Evolutionary conservation across 2,888 invertebrate species (phyloP).

Genomic region (Erebia ligea): DNA sequence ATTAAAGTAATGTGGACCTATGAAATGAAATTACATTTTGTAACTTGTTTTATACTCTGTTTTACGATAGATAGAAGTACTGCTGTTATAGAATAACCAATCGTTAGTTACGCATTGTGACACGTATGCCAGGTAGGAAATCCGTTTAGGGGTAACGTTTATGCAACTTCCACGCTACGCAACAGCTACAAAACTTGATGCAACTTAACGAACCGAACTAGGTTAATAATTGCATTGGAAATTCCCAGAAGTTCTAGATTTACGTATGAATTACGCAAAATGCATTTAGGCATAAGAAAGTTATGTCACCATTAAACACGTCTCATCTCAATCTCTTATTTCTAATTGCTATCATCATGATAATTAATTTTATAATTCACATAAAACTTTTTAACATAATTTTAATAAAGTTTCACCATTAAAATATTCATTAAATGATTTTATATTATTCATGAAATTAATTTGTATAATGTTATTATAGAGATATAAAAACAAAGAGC

Average conservation of each 20-base stretch:
- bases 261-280: constrained; percentile 13
- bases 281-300: not conserved
- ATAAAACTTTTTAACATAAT: no score
- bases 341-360: no score
- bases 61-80: no score
- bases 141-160: constrained; percentile 55
- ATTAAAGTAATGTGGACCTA: no score
- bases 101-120: constrained; percentile 22
- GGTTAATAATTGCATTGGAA: constrained; percentile 24
- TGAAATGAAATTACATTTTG: no score
- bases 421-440: no score
- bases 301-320: constrained; percentile 2
- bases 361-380: no score
- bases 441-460: no score
- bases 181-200: constrained; percentile 15
- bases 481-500: not conserved
- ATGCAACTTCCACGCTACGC: constrained; percentile 51
- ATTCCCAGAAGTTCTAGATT: constrained; percentile 20
- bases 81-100: not conserved
- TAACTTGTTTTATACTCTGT: no score
- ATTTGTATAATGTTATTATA: no score
- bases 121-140: constrained; percentile 54
- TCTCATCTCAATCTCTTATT: not conserved
- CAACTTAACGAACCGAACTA: constrained; percentile 12
- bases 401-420: not conserved